These are phyloP conservation scores for Theocolax elegans DNA, from an alignment of 1,140 invertebrate genomes.

Conservation along the genomic window DNA sequence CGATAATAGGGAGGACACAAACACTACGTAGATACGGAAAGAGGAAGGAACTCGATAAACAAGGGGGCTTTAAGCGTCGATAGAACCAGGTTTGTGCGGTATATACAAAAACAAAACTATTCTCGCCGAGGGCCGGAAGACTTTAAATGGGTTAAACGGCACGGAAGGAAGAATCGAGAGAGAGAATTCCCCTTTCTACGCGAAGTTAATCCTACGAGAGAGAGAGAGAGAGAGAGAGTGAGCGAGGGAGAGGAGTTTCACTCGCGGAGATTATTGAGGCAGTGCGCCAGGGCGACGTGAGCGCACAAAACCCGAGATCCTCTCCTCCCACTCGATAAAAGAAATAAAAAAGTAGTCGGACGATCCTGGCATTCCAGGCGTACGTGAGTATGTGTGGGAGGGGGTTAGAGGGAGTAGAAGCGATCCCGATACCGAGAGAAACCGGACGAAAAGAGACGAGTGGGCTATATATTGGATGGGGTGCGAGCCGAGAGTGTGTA, in stretches of 20 bases:
- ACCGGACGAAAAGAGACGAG: slow-evolving; percentile 27
- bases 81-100: slow-evolving; percentile 12
- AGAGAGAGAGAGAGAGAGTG: slow-evolving; percentile 20
- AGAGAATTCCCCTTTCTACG: slow-evolving; percentile 33
- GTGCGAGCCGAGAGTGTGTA: too few relatives aligned
- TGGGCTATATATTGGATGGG: too few relatives aligned
- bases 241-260: slow-evolving; percentile 46
- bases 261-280: slow-evolving; percentile 58
- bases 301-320: slow-evolving; percentile 45
- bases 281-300: neutral
- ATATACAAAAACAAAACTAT: slow-evolving; percentile 34
- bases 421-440: slow-evolving; percentile 27
- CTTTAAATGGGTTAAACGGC: slow-evolving; percentile 44
- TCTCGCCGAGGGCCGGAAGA: slow-evolving; percentile 31
- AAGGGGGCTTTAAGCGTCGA: neutral
- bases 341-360: slow-evolving; percentile 30
- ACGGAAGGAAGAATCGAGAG: slow-evolving; percentile 34
- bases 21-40: too few relatives aligned
- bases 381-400: neutral
- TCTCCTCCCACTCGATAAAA: slow-evolving; percentile 46
- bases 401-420: neutral
- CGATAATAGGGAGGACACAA: neutral
- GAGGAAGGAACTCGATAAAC: slow-evolving; percentile 21
- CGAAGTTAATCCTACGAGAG: slow-evolving; percentile 51
- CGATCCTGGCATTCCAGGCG: slow-evolving; percentile 8